These are phyloP conservation scores for Protodeltote pygarga DNA, from an alignment of 2,888 invertebrate genomes.

Conservation along the genomic window DNA sequence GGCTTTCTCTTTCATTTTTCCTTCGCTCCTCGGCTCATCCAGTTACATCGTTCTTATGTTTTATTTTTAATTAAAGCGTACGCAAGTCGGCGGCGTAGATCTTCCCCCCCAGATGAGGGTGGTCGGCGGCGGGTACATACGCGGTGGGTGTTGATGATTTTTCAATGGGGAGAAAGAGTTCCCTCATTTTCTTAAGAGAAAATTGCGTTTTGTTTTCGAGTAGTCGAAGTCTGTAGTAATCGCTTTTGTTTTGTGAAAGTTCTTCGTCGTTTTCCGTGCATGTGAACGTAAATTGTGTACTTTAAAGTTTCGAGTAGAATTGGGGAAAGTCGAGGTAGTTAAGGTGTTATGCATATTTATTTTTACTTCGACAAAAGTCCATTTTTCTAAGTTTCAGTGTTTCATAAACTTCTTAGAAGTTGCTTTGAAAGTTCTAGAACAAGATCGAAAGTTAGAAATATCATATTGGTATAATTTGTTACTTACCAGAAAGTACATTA, in stretches of 20 bases:
- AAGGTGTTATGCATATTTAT: conserved; percentile 60
- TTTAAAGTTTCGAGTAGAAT: conserved; percentile 78
- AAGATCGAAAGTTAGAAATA: neutral
- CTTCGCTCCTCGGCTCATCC: conserved; percentile 87
- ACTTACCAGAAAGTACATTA: neutral
- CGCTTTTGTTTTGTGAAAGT: conserved; percentile 85
- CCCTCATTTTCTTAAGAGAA: conserved; percentile 88
- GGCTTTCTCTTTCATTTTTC: conserved; percentile 88
- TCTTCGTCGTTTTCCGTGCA: conserved; percentile 72
- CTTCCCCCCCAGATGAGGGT: conserved; percentile 69
- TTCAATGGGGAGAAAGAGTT: conserved; percentile 88
- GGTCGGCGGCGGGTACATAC: conserved; percentile 76
- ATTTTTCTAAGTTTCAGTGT: conserved; percentile 33
- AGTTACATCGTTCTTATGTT: conserved; percentile 88
- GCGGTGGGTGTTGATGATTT: conserved; percentile 87
- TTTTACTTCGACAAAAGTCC: conserved; percentile 52
- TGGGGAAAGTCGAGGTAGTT: conserved; percentile 72
- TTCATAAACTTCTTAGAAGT: conserved; percentile 12
- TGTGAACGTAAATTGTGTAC: conserved; percentile 84
- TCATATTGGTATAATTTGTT: neutral
- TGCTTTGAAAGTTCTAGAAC: conserved; percentile 22
- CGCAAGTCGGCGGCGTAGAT: conserved; percentile 86
- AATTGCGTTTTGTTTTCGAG: conserved; percentile 87
- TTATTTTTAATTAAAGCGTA: conserved; percentile 88
- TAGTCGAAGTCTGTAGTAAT: conserved; percentile 87